phyloP scores from a whole-genome alignment of 2,113 vertebrate genomes.

The Gopherus evgoodei region DNA sequence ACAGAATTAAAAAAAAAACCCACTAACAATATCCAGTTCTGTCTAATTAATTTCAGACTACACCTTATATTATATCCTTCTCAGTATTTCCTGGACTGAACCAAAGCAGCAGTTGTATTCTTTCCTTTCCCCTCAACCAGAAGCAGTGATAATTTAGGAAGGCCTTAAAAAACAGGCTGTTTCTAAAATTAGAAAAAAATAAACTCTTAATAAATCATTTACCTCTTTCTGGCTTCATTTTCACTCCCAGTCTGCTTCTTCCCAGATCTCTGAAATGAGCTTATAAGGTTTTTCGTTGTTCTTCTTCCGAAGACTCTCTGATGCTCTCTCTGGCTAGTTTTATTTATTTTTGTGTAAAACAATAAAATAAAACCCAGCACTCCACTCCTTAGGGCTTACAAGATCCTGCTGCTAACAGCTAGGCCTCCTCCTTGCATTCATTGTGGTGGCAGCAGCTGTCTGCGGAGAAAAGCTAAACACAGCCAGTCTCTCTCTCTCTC shows the following conservation, averaged over 20 bases:
- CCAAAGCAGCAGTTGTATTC: neutral
- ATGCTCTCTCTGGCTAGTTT: neutral
- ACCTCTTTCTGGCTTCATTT: slow-evolving; percentile 98
- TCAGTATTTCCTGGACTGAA: accelerated
- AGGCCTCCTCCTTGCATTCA: slow-evolving; percentile 64
- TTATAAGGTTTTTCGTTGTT: accelerated
- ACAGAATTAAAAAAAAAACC: neutral
- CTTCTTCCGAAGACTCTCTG: neutral
- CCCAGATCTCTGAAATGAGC: neutral
- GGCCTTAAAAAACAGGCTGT: neutral
- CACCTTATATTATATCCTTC: accelerated
- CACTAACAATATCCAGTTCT: neutral
- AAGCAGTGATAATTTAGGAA: neutral
- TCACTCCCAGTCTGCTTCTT: slow-evolving; percentile 71
- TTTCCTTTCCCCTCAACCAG: neutral
- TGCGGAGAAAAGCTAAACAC: slow-evolving; percentile 6
- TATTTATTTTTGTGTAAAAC: neutral
- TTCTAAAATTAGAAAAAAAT: neutral
- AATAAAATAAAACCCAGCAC: neutral
- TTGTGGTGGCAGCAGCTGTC: slow-evolving; percentile 48
- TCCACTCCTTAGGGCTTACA: neutral
- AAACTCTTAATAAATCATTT: slow-evolving; percentile 60
- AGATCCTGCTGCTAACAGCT: slow-evolving; percentile 25
- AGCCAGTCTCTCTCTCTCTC: neutral
- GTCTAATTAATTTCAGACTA: neutral